These are phyloP conservation scores for Tribolium castaneum DNA, from an alignment of 1,140 invertebrate genomes.

Conservation along the genomic window DNA sequence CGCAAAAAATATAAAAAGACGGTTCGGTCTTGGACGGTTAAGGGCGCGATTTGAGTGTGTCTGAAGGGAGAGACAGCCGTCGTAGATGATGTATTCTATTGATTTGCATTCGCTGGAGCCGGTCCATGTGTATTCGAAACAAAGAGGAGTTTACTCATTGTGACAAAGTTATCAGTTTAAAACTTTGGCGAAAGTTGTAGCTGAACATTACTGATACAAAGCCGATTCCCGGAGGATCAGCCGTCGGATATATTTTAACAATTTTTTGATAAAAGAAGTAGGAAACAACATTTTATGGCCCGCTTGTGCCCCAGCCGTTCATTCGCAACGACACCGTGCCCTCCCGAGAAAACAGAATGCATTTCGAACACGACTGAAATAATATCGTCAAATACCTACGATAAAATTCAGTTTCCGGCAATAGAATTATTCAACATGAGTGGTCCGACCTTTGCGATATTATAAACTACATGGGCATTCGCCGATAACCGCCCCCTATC, in stretches of 20 bases:
- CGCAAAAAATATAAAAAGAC: too few species aligned
- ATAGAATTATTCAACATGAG: constrained; percentile 17
- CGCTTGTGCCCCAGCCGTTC: not conserved
- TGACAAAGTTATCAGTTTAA: not conserved
- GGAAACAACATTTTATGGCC: constrained; percentile 15
- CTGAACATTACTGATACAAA: constrained; percentile 11
- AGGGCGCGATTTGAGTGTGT: too few species aligned
- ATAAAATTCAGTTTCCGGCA: constrained; percentile 11
- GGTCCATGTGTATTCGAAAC: not conserved
- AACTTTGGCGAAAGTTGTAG: not conserved
- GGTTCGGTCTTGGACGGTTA: too few species aligned
- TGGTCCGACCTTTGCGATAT: not conserved
- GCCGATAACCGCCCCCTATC: not conserved
- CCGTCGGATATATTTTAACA: constrained; percentile 14
- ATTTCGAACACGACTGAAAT: not conserved
- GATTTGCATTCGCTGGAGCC: not conserved
- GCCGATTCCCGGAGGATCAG: not conserved
- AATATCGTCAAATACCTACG: not conserved
- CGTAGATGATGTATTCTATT: not conserved
- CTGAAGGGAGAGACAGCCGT: too few species aligned
- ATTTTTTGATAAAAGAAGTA: constrained; percentile 27
- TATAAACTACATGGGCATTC: not conserved
- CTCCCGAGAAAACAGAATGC: constrained; percentile 3
- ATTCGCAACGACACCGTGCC: not conserved
- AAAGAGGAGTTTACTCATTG: not conserved